Percentiles rank a stretch among this genome's conserved stretches.
Conservation (phyloP, 2,888 invertebrate species). For the Philhelius pedissequus region DNA sequence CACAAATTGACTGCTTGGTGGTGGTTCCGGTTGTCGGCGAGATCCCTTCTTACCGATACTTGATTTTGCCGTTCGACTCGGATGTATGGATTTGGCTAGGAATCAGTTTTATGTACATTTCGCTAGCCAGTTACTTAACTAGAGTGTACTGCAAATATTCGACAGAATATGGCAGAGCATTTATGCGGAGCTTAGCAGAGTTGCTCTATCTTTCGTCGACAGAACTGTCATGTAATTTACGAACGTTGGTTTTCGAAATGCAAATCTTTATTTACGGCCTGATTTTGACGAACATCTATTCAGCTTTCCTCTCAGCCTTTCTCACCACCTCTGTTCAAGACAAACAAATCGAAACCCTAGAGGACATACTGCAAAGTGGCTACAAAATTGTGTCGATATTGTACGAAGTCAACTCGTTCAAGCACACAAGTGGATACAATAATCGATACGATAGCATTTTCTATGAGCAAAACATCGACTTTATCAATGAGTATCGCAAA, state of each 20-base stretch:
- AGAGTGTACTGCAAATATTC: background rate
- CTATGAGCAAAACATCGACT: slow-evolving; percentile 18
- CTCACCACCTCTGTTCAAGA: slow-evolving; percentile 54
- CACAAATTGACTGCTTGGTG: slow-evolving; percentile 29
- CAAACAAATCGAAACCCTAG: slow-evolving; percentile 34
- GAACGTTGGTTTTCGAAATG: slow-evolving; percentile 35
- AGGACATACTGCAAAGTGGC: slow-evolving; percentile 34
- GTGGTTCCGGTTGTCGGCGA: slow-evolving; percentile 41
- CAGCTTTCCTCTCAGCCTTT: slow-evolving; percentile 50
- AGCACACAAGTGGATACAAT: background rate
- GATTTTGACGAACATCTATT: slow-evolving; percentile 44
- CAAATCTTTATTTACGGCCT: slow-evolving; percentile 43
- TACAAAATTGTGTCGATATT: slow-evolving; percentile 13
- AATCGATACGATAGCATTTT: slow-evolving; percentile 18
- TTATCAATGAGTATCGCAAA: slow-evolving; percentile 40
- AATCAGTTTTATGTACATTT: slow-evolving; percentile 35
- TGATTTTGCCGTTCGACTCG: slow-evolving; percentile 34
- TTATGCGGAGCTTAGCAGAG: slow-evolving; percentile 18
- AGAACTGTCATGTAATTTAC: background rate
- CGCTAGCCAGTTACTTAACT: background rate
- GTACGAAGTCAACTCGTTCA: slow-evolving; percentile 15
- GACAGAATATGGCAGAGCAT: slow-evolving; percentile 29
- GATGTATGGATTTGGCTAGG: slow-evolving; percentile 39
- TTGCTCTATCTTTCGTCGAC: slow-evolving; percentile 42
- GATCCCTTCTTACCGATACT: slow-evolving; percentile 24